These are phyloP conservation scores for Bostrychus sinensis DNA, from an alignment of 2,113 vertebrate genomes.

Conservation along the genomic window DNA sequence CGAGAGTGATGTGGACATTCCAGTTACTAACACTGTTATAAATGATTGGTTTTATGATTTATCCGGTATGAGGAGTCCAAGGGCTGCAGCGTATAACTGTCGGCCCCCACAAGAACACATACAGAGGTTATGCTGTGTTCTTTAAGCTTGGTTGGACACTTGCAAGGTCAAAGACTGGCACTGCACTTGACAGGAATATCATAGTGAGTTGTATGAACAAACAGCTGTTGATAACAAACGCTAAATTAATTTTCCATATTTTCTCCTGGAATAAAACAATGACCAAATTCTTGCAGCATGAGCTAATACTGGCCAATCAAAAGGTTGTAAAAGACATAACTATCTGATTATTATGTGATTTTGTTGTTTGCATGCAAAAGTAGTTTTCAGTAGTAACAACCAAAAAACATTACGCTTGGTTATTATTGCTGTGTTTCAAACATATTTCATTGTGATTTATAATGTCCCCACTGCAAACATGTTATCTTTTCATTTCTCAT, in stretches of 20 bases:
- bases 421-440: conserved; percentile 2
- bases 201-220: conserved; percentile 15
- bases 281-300: no score
- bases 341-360: not conserved
- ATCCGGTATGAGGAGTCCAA: conserved; percentile 67
- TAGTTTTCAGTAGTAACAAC: not conserved
- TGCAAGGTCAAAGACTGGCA: conserved; percentile 62
- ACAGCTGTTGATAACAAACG: not conserved
- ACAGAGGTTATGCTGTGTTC: conserved; percentile 58
- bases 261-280: no score
- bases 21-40: conserved; percentile 68
- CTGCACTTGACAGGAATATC: conserved; percentile 53
- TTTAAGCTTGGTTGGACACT: conserved; percentile 55
- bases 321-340: not conserved
- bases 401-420: not conserved
- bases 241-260: not conserved
- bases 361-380: not conserved
- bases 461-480: conserved; percentile 74
- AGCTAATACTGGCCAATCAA: no score
- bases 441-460: conserved; percentile 56
- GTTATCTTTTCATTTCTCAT: conserved; percentile 66
- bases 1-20: conserved; percentile 65
- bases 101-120: conserved; percentile 44
- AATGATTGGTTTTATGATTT: conserved; percentile 75
- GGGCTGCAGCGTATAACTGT: conserved; percentile 75